Base-by-base conservation (phyloP, 2,797 vertebrate genomes). In the Semaprochilodus insignis region DNA sequence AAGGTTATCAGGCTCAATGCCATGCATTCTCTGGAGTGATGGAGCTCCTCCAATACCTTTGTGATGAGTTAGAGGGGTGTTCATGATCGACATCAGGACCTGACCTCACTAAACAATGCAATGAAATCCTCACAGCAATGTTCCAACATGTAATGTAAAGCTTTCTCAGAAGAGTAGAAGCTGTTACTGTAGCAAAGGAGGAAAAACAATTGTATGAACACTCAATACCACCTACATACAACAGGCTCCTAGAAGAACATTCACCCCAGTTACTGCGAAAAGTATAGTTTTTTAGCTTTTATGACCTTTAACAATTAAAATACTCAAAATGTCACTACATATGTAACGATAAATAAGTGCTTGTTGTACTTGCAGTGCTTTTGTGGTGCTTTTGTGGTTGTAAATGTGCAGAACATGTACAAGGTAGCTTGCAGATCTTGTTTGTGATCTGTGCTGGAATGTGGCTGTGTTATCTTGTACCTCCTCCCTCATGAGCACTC, bases 381-480 rank as follows among this genome's bases (percentile, higher is more conserved):
- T 65, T 65, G 62, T 63, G 14, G 27, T 65, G 27, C 14, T 17
- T 15, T 65, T 65, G 62, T 63, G 14, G 60, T 31, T 27, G 25
- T 17, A 65, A 52, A 27, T 52, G 5, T 54, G 23, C 48, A 17
- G 2, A 65, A 2, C 1, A 65, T 63, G 25, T 63, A 31, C 31
- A 52, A 13, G 6, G 5, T 25, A 15, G 11, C 14, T 7, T 14
- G 69, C 15, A 11, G 31, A 70, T 78, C 77, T 54, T 57, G 76
- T 40, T 15, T 34, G 51, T 57, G 65, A 31, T 66, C 40, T 27
- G 60, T 8, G 54, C 21, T 54, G 25, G n/a, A 48, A 31, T 88
- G 95, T 93, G 93, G 94, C 71, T 95, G 95, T 71, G 94, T 71
- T 71, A 52, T 54, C 48, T 55, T 72, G 69, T 52, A 72, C 23